Evolutionary conservation across 2,113 vertebrate species (phyloP).

Genomic region (Spizaetus ornatus): DNA sequence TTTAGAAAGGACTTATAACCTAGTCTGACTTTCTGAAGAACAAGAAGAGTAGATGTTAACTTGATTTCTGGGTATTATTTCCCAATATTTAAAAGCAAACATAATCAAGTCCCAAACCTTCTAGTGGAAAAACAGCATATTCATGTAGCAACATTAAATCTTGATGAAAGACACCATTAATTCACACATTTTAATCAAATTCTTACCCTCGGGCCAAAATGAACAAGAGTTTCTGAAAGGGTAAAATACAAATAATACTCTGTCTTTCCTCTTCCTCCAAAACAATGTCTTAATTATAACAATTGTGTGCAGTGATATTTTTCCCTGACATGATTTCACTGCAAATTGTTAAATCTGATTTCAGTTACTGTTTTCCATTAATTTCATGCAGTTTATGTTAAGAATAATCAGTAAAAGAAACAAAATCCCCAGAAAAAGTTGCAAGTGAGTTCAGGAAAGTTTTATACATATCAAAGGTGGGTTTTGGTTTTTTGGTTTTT

Average conservation of each 20-base stretch:
- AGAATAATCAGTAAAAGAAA: neutral
- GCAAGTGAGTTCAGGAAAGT: neutral
- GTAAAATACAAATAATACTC: neutral
- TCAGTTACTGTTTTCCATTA: neutral
- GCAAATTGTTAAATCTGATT: neutral
- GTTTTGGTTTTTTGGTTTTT: neutral
- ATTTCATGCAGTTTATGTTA: neutral
- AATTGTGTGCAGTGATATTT: neutral
- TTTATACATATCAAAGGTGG: neutral
- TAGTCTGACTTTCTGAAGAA: neutral
- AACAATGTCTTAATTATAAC: neutral
- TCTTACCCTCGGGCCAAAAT: neutral
- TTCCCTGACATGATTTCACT: neutral
- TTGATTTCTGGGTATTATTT: neutral
- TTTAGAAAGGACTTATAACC: neutral
- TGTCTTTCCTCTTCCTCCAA: neutral
- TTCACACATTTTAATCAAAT: neutral
- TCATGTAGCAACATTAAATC: neutral
- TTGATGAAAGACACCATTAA: neutral
- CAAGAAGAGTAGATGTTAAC: neutral
- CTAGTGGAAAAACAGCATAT: neutral
- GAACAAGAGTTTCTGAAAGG: neutral
- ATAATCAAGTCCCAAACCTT: neutral
- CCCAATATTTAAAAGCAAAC: neutral
- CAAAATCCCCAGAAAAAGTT: neutral